Base-by-base conservation (phyloP, 2,888 invertebrate genomes). In the Maniola hyperantus region DNA sequence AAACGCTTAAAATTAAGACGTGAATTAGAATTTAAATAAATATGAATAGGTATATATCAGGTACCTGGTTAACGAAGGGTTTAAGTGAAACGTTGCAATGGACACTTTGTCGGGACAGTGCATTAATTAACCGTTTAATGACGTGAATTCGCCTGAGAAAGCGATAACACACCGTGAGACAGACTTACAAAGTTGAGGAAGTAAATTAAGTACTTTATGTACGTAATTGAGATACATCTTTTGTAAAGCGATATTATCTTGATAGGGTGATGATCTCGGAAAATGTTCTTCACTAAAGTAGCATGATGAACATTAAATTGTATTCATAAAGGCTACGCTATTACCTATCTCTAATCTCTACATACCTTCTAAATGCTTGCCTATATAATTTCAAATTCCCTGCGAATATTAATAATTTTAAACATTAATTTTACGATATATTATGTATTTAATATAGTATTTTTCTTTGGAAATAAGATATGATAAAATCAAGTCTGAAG, bases 91-190 rank as follows among this genome's bases (percentile, higher is more conserved):
- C n/a, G 15, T 18, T 39, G 62, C n/a, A 46, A 33, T 33, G n/a
- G 44, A 44, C 33, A 53, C 8, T 53, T 60, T 46, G 53, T 20
- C 34, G 48, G 15, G 18, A 20, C 50, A 48, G 44, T 54, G 67
- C 53, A 61, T 34, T 59, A 69, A 72, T 70, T 67, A 68, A 55
- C 55, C 60, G 18, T 55, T 67, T 69, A 64, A 70, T 66, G 62
- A 70, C 55, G 48, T 61, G 51, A 70, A 71, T 69, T 71, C 71
- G 60, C 64, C 69, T 74, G 74, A 70, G 77, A 76, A 74, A 65
- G 55, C 66, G 73, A 74, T 72, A 71, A 61, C 53, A 44, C 39
- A 73, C 62, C 75, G 76, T 75, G 76, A 62, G 76, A 75, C 65
- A 66, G 26, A 59, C 33, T 51, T 55, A 71, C 71, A 67, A 73